Conservation (phyloP, 1,140 invertebrate species). For the Atta texana region DNA sequence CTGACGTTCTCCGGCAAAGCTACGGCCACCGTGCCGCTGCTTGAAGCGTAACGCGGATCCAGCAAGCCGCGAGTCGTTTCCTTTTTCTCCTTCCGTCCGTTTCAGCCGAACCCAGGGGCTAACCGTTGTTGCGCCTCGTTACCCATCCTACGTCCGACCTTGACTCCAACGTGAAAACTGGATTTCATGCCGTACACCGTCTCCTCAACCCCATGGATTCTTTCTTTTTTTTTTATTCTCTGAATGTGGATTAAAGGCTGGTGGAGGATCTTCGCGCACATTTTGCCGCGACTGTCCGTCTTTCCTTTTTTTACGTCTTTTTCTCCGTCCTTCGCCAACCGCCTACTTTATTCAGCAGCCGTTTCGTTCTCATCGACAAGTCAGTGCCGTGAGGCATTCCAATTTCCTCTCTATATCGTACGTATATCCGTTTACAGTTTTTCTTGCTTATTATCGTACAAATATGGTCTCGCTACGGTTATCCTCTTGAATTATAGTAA, state of each 20-base stretch:
- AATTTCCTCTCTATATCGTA: slow-evolving; percentile 75
- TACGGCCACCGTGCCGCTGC: slow-evolving; percentile 47
- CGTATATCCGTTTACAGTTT: slow-evolving; percentile 58
- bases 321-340: not conserved
- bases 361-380: slow-evolving; percentile 48
- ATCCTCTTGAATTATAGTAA: not conserved
- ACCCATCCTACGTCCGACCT: slow-evolving; percentile 75
- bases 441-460: slow-evolving; percentile 58
- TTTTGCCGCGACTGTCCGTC: slow-evolving; percentile 65
- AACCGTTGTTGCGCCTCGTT: slow-evolving; percentile 77
- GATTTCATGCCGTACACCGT: slow-evolving; percentile 71
- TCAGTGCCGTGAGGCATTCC: slow-evolving; percentile 72
- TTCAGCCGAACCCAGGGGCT: slow-evolving; percentile 61
- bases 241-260: slow-evolving; percentile 68
- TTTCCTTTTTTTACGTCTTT: slow-evolving; percentile 3
- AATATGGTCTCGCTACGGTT: slow-evolving; percentile 44
- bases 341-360: slow-evolving; percentile 32
- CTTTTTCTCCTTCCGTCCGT: slow-evolving; percentile 67
- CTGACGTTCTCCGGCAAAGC: slow-evolving; percentile 43
- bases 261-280: slow-evolving; percentile 50
- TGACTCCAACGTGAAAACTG: slow-evolving; percentile 75
- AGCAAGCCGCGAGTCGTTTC: slow-evolving; percentile 52
- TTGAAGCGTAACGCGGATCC: slow-evolving; percentile 58
- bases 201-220: slow-evolving; percentile 45
- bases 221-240: slow-evolving; percentile 52